Evolutionary conservation across 2,113 vertebrate species (phyloP).

Genomic region (Thamnophis sirtalis): DNA sequence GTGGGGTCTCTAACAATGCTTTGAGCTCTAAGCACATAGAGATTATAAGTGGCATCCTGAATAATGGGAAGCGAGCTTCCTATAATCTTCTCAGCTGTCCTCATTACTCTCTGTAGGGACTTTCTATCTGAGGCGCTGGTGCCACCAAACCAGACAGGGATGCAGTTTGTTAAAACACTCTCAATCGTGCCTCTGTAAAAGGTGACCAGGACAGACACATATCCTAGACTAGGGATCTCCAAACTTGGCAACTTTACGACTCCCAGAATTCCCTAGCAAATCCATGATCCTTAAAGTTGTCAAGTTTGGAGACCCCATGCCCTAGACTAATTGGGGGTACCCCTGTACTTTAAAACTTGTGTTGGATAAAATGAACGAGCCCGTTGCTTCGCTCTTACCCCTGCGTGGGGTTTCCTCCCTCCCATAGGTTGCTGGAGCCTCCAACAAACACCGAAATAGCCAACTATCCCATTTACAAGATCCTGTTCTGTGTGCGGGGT

Average conservation of each 20-base stretch:
- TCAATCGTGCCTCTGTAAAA: too few species aligned
- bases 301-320: neutral
- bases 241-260: neutral
- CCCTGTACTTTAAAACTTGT: neutral
- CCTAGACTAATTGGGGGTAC: neutral
- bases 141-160: too few species aligned
- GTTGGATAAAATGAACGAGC: neutral
- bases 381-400: rapidly evolving
- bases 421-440: slow-evolving; percentile 88
- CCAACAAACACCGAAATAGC: slow-evolving; percentile 90
- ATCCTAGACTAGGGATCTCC: neutral
- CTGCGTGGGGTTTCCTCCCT: neutral
- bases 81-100: too few species aligned
- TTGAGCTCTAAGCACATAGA: too few species aligned
- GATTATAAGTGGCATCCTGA: too few species aligned
- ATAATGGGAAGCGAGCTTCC: too few species aligned
- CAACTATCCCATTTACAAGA: slow-evolving; percentile 98
- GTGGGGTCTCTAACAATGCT: too few species aligned
- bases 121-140: too few species aligned
- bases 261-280: neutral
- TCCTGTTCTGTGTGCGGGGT: slow-evolving; percentile 95
- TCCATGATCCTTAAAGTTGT: neutral
- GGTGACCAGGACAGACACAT: too few species aligned
- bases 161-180: too few species aligned
- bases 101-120: too few species aligned